Base-by-base conservation (phyloP, 2,888 invertebrate genomes). In the Cerceris rybyensis region DNA sequence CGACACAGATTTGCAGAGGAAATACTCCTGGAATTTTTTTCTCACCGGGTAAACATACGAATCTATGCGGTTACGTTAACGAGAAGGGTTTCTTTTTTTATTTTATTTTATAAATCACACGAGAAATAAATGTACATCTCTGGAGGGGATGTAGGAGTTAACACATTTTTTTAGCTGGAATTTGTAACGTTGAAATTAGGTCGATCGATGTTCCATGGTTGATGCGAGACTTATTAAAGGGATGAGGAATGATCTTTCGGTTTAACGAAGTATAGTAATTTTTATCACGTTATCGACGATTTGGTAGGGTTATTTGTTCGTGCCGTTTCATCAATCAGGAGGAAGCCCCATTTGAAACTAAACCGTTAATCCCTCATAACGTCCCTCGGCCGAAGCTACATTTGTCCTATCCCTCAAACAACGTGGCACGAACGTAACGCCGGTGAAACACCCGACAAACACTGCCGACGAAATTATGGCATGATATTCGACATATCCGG, bases 401-500 rank as follows among this genome's bases (percentile, higher is more conserved):
- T 61, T 57, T 46, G 42, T 65, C 55, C 16, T 55, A 46, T 13
- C 65, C 76, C 28, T 64, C 63, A 63, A 75, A 75, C 71, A 50
- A 6, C 61, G 42, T n/a, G 49, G 52, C 46, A 46, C 17, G 14
- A 14, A n/a, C 7, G 46, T 68, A 55, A 28, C 59, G 55, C 58
- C 65, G 39, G 54, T 46, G 60, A 76, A 77, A 77, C 65, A 49
- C 13, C 61, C 58, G 68, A 61, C 72, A 71, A 78, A 78, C 78
- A 77, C 46, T 50, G 46, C 39, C 78, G 68, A 68, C 72, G 78
- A 77, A 78, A 78, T 78, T 78, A 78, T 72, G 69, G 72, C 68
- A 54, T 66, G 78, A 78, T 78, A 78, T 77, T 78, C 72, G 78
- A 78, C 78, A 50, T 59, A 68, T 72, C 68, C 78, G 78, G 72